These are phyloP conservation scores for Pelodiscus sinensis DNA, from an alignment of 2,113 vertebrate species.

Conservation along the genomic window DNA sequence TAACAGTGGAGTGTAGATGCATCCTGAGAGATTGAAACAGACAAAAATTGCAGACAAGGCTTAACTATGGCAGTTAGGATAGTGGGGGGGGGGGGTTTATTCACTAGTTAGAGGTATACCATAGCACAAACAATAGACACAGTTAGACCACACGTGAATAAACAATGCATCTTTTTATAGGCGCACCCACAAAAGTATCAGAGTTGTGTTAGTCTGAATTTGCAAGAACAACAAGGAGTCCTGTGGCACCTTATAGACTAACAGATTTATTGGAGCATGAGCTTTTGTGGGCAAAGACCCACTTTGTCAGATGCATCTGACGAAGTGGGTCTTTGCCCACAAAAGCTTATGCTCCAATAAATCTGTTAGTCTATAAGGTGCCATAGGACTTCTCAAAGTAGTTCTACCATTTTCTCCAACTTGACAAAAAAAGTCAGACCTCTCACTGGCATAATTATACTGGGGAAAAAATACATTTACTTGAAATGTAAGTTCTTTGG, in stretches of 20 bases:
- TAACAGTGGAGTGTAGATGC: too few species aligned
- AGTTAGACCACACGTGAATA: neutral
- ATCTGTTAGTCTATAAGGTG: too few species aligned
- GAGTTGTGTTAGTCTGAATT: too few species aligned
- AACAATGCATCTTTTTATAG: neutral
- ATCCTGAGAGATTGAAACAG: neutral
- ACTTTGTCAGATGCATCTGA: too few species aligned
- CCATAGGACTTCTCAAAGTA: neutral
- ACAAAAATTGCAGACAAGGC: neutral
- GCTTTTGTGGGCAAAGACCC: too few species aligned
- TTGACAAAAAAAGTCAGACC: neutral
- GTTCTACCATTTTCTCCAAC: neutral
- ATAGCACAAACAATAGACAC: neutral
- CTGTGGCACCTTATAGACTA: too few species aligned
- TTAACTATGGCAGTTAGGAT: neutral
- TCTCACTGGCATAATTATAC: neutral
- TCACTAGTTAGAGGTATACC: neutral
- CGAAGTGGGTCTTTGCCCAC: too few species aligned
- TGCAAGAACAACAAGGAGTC: too few species aligned
- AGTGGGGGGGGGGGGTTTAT: neutral
- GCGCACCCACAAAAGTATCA: neutral
- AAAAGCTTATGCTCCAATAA: too few species aligned
- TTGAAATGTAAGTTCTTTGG: neutral
- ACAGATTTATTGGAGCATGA: too few species aligned
- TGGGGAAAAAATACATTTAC: neutral